phyloP scores from a whole-genome alignment of 2,888 invertebrate genomes.

The Eretmocerus hayati region DNA sequence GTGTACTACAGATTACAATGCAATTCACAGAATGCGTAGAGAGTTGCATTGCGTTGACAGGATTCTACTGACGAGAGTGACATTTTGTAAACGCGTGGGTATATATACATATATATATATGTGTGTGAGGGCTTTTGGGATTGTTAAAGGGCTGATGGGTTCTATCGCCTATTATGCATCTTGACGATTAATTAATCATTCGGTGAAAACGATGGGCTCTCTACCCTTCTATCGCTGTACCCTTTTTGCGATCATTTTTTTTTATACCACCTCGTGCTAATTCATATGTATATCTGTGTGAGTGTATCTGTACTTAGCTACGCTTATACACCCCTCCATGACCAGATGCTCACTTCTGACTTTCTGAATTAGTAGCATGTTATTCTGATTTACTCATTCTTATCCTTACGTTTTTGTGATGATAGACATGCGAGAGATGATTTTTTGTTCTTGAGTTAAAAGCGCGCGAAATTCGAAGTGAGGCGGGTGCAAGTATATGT shows the following conservation, averaged over 20 bases:
- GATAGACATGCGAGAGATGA: no score
- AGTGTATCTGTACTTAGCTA: background rate
- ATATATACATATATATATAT: slow-evolving; percentile 27
- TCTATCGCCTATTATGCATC: slow-evolving; percentile 44
- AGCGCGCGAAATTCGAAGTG: background rate
- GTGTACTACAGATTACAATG: slow-evolving; percentile 41
- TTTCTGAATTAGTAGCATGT: slow-evolving; percentile 19
- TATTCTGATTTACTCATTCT: slow-evolving; percentile 14
- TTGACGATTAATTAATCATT: slow-evolving; percentile 48
- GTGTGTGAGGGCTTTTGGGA: slow-evolving; percentile 35
- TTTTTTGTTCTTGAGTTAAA: no score
- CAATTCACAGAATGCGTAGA: slow-evolving; percentile 40
- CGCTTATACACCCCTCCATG: background rate
- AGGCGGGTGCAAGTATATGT: slow-evolving; percentile 10
- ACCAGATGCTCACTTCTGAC: slow-evolving; percentile 19
- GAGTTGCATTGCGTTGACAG: slow-evolving; percentile 11
- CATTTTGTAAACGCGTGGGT: slow-evolving; percentile 7
- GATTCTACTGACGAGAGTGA: slow-evolving; percentile 4
- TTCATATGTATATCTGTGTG: background rate
- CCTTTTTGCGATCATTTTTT: background rate
- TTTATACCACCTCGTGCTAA: background rate
- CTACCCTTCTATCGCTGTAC: slow-evolving; percentile 6
- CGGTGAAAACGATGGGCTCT: slow-evolving; percentile 21
- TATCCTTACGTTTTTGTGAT: no score
- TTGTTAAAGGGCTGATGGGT: slow-evolving; percentile 47